Evolutionary conservation across 2,888 invertebrate species (phyloP).

Genomic region (Drosophila maculinotata): DNA sequence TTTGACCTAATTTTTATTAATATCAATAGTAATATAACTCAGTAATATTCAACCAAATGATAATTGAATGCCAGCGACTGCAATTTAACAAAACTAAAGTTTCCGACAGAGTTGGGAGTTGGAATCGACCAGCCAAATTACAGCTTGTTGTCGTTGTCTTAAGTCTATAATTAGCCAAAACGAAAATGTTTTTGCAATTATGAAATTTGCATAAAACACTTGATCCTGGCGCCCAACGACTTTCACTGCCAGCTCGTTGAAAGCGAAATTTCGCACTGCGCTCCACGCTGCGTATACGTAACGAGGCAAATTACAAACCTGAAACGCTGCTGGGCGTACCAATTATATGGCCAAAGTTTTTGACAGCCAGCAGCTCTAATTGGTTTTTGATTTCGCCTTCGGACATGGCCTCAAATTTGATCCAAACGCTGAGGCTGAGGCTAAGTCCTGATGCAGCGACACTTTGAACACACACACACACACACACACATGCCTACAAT

Average conservation of each 20-base stretch:
- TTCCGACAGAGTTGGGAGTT: constrained; percentile 6
- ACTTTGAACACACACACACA: constrained; percentile 3
- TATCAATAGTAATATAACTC: no score
- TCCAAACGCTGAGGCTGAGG: constrained; percentile 28
- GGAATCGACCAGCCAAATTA: constrained; percentile 29
- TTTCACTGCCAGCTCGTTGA: constrained; percentile 22
- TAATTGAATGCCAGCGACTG: not conserved
- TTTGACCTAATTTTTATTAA: no score
- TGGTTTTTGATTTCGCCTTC: constrained; percentile 71
- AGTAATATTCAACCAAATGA: not conserved
- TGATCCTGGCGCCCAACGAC: constrained; percentile 13
- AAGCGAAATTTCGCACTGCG: constrained; percentile 38
- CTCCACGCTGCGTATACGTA: constrained; percentile 44
- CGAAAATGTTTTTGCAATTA: constrained; percentile 61
- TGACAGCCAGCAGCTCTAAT: constrained; percentile 56
- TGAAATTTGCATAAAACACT: constrained; percentile 51
- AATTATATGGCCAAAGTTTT: constrained; percentile 63
- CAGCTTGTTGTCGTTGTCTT: constrained; percentile 30
- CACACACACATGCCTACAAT: constrained; percentile 33
- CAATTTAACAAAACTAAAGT: constrained; percentile 18
- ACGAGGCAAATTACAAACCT: constrained; percentile 52
- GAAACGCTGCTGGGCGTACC: constrained; percentile 19
- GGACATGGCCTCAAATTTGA: constrained; percentile 36
- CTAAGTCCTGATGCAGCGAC: constrained; percentile 8
- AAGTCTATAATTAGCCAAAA: constrained; percentile 59